Evolutionary conservation across 1,140 invertebrate species (phyloP), one percentile per base, ranked within the genome.

Genomic region (Campoletis sonorensis): DNA sequence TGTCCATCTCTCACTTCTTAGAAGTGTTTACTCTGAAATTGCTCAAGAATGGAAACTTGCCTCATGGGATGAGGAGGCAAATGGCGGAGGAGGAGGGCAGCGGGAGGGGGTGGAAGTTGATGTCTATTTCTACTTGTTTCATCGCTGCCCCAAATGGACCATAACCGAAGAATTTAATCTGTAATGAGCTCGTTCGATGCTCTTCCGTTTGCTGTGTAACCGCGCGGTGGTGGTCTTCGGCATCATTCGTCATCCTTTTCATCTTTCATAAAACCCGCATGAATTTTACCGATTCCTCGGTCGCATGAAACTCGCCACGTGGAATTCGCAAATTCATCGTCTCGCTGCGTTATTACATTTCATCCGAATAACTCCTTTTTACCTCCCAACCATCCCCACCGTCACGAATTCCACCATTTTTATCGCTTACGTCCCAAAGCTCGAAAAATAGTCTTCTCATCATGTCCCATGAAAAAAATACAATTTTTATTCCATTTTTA

Each of bases 181-280:
- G 21, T 64, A 64, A 64, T 64, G 61, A 64, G 61, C 61, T 64
- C 61, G 61, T 64, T 64, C 61, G 23, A 64, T 64, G 61, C n/a
- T 26, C 10, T 27, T 21, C 11, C n/a, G 11, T 64, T 64, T 23
- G 23, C 21, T 26, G 21, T 23, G 5, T 26, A 64, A 64, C 23
- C 61, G 61, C 61, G n/a, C n/a, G n/a, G n/a, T n/a, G 61, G 61
- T 64, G 61, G 61, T 64, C 61, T 64, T 64, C 23, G 23, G 23
- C 61, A 45, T 45, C 40, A 45, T 64, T 64, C 61, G 23, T 64
- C 61, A 64, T 64, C 27, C 61, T 64, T 23, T 26, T 64, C n/a
- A 26, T 64, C 61, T 23, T 64, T 26, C 11, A 64, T 64, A 26
- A 64, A 26, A 18, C n/a, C 16, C 16, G 51, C 1, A 54, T 45